A percentile compares a stretch with the other conserved stretches of the same genome.
phyloP scores from a whole-genome alignment of 2,797 vertebrate genomes.

The Diceros bicornis region DNA sequence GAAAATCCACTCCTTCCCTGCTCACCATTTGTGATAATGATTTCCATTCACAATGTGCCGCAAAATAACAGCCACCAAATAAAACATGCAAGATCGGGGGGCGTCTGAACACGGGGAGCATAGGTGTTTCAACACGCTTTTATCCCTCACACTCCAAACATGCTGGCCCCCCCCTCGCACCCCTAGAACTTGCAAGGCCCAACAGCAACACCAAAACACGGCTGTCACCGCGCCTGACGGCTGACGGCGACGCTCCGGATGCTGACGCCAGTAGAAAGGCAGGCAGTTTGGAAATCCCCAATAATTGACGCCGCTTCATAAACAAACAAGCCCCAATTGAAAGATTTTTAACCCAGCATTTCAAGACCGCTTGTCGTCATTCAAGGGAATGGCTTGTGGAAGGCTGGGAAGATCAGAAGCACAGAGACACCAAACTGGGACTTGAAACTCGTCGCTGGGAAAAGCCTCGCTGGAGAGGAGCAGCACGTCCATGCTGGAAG shows the following conservation, averaged over 20 bases:
- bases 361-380: constrained; percentile 85
- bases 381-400: constrained; percentile 79
- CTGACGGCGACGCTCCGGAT: constrained; percentile 83
- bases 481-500: constrained; percentile 68
- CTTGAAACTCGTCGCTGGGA: constrained; percentile 81
- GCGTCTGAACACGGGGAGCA: constrained; percentile 83
- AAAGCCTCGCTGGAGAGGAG: constrained; percentile 78
- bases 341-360: constrained; percentile 83
- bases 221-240: constrained; percentile 86
- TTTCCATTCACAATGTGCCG: constrained; percentile 81
- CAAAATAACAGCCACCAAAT: constrained; percentile 82
- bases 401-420: constrained; percentile 81
- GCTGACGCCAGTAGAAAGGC: constrained; percentile 84
- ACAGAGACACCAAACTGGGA: constrained; percentile 73
- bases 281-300: constrained; percentile 81
- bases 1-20: constrained; percentile 83
- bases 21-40: constrained; percentile 84
- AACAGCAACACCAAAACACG: constrained; percentile 80
- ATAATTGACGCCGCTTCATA: constrained; percentile 86
- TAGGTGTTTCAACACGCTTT: constrained; percentile 85
- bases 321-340: constrained; percentile 83
- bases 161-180: constrained; percentile 78
- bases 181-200: constrained; percentile 84
- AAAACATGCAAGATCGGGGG: constrained; percentile 82
- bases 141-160: constrained; percentile 86